Percentiles rank a stretch among this genome's conserved stretches.
Conservation (phyloP, 2,113 vertebrate species). For the Pelodiscus sinensis region DNA sequence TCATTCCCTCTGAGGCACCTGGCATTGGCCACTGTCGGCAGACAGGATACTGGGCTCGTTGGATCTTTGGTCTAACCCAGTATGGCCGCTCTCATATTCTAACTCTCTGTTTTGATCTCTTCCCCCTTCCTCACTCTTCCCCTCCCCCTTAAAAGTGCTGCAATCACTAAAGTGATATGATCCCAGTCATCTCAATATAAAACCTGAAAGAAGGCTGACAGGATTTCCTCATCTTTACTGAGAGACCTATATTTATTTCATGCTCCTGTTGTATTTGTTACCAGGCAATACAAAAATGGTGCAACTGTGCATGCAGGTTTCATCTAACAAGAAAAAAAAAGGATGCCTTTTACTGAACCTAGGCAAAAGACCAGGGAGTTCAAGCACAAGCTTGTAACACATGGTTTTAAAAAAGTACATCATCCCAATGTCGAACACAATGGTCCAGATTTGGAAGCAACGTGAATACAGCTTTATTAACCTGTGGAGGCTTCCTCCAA, state of each 20-base stretch:
- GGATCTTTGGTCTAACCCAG: too few species aligned
- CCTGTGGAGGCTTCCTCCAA: not conserved
- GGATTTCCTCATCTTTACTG: accelerated
- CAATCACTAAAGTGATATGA: not conserved
- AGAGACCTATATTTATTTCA: not conserved
- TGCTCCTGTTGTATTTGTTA: not conserved
- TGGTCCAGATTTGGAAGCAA: not conserved
- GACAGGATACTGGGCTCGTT: too few species aligned
- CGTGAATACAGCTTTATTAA: accelerated
- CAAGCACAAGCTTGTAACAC: not conserved
- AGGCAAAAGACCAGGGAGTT: not conserved
- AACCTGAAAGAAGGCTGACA: not conserved
- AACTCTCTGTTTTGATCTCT: not conserved
- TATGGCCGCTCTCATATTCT: too few species aligned
- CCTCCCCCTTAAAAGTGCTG: not conserved
- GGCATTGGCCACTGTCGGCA: too few species aligned
- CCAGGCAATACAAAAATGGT: not conserved
- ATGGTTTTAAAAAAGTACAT: not conserved
- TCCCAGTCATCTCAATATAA: not conserved
- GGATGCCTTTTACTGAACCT: accelerated
- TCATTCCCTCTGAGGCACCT: too few species aligned
- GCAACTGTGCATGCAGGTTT: accelerated
- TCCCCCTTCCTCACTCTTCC: not conserved
- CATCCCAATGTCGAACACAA: accelerated
- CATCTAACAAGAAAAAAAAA: not conserved